Evolutionary conservation across 2,113 vertebrate genomes (phyloP).

Genomic region (Anarrhichthys ocellatus): DNA sequence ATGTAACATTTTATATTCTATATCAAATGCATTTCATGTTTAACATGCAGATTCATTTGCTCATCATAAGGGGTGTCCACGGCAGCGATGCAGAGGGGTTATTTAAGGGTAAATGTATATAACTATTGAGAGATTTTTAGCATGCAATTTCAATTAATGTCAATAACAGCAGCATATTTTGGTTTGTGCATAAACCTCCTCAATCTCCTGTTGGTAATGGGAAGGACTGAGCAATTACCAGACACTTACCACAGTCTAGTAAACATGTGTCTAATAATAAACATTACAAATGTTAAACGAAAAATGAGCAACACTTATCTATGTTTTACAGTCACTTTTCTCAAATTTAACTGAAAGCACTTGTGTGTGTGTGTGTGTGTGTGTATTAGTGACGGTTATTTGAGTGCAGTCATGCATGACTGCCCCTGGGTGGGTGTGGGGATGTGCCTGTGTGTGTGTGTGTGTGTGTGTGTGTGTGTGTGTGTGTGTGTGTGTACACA

Average conservation of each 20-base stretch:
- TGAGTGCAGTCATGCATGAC: constrained; percentile 32
- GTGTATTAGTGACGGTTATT: constrained; percentile 41
- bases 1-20: background rate
- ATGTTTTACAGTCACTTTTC: constrained; percentile 31
- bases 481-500: background rate
- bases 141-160: constrained; percentile 15
- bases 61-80: background rate
- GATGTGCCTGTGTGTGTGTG: background rate
- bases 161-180: constrained; percentile 24
- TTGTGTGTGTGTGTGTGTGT: constrained; percentile 7
- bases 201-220: constrained; percentile 20
- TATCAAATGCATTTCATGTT: constrained; percentile 24
- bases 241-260: constrained; percentile 1
- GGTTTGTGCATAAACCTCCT: constrained; percentile 6
- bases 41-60: background rate
- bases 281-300: constrained; percentile 18
- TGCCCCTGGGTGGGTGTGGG: constrained; percentile 8
- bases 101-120: background rate
- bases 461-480: background rate
- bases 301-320: constrained; percentile 37
- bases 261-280: constrained; percentile 20
- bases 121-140: background rate
- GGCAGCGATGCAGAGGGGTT: background rate
- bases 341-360: constrained; percentile 13
- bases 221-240: constrained; percentile 22